Percentiles rank a stretch among this genome's conserved stretches.
Evolutionary conservation across 2,113 vertebrate genomes (phyloP).

Genomic region (human (Homo sapiens)): DNA sequence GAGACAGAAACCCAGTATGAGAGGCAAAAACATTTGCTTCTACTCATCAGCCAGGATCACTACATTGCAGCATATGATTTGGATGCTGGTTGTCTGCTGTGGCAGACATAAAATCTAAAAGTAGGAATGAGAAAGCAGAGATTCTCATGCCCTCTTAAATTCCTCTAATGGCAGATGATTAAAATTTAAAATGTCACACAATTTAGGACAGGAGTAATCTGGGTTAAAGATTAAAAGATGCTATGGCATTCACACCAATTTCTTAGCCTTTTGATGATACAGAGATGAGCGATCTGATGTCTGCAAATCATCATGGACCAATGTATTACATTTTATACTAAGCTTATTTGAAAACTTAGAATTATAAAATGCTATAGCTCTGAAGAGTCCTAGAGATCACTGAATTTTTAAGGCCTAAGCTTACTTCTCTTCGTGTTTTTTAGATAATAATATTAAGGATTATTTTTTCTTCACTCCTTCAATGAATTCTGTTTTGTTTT

Average conservation of each 20-base stretch:
- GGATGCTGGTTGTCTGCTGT: not conserved
- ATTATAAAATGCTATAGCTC: not conserved
- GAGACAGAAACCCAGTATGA: not conserved
- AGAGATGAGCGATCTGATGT: not conserved
- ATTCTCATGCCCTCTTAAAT: not conserved
- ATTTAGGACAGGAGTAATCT: not conserved
- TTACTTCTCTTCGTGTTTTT: not conserved
- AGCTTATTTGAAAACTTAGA: not conserved
- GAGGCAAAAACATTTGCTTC: not conserved
- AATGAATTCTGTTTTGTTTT: not conserved
- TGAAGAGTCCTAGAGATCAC: not conserved
- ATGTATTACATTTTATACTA: not conserved
- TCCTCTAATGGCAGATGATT: not conserved
- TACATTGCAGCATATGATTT: not conserved
- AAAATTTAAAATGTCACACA: not conserved
- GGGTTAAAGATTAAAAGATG: not conserved
- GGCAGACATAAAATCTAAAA: not conserved
- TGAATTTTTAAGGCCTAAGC: not conserved
- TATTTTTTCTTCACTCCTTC: not conserved
- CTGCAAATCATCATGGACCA: not conserved
- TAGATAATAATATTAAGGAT: not conserved
- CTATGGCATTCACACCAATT: not conserved
- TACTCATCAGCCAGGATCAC: not conserved
- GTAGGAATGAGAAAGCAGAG: not conserved
- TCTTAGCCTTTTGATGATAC: not conserved